Evolutionary conservation across 2,113 vertebrate genomes (phyloP).

Genomic region (Xiphophorus hellerii): DNA sequence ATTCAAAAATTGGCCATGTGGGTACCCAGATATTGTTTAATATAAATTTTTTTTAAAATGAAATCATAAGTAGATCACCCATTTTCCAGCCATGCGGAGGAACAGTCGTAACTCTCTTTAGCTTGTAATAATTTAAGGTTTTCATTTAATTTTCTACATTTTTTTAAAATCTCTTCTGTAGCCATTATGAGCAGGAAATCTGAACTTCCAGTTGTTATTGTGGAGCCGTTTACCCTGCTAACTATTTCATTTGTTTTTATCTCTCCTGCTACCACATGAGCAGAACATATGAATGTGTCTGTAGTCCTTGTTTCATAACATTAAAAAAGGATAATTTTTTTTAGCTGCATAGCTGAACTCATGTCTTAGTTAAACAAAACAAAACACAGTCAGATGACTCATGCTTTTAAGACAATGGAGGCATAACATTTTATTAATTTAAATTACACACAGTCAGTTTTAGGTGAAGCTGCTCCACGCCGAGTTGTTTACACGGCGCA

Average conservation of each 20-base stretch:
- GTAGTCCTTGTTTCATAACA: conserved; percentile 11
- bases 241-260: too few relatives aligned
- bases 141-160: too few relatives aligned
- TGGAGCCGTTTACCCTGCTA: too few relatives aligned
- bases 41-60: neutral
- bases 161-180: too few relatives aligned
- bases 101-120: neutral
- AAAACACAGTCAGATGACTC: conserved; percentile 14
- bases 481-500: conserved; percentile 55
- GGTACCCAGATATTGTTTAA: neutral
- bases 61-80: neutral
- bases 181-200: too few relatives aligned
- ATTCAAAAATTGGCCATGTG: neutral
- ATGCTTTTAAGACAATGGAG: conserved; percentile 15
- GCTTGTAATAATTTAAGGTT: too few relatives aligned
- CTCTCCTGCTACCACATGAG: too few relatives aligned
- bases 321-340: too few relatives aligned
- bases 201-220: too few relatives aligned
- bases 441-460: conserved; percentile 57
- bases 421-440: conserved; percentile 38
- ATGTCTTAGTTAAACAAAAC: neutral
- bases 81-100: neutral
- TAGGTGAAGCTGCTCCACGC: conserved; percentile 26
- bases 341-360: neutral
- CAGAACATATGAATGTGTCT: neutral